Conservation (phyloP, 2,797 vertebrate genomes). For the Acropternis orthonyx region DNA sequence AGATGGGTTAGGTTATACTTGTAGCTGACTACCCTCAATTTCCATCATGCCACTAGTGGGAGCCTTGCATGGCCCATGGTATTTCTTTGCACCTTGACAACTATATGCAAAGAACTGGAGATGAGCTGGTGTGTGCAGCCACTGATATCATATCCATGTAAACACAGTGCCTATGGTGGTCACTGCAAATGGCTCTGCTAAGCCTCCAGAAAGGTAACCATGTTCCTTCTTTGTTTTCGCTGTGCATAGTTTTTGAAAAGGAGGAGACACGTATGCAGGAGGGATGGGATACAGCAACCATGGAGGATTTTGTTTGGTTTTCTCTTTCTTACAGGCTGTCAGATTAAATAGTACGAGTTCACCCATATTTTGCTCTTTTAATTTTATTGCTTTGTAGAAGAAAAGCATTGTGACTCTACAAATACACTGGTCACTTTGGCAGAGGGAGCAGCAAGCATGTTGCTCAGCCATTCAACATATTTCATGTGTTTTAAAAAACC, state of each 20-base stretch:
- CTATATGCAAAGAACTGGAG: background rate
- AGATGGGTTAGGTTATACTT: background rate
- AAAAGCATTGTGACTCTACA: background rate
- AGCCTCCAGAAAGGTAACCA: background rate
- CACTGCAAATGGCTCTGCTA: background rate
- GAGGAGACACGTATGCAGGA: background rate
- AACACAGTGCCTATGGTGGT: background rate
- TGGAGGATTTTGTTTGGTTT: background rate
- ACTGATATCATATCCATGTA: background rate
- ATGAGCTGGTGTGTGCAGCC: rapidly evolving
- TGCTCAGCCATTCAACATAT: background rate
- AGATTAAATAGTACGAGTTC: background rate
- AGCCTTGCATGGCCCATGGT: rapidly evolving
- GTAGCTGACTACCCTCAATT: background rate
- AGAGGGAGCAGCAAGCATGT: background rate
- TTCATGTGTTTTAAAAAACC: background rate
- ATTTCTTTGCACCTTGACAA: background rate
- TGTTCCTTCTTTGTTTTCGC: background rate
- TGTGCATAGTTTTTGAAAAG: background rate
- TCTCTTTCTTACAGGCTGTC: background rate
- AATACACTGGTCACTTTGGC: background rate
- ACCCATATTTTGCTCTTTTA: background rate
- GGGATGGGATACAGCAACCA: background rate
- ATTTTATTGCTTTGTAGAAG: background rate
- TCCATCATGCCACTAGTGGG: rapidly evolving